Percentiles rank a stretch among this genome's conserved stretches.
Conservation (phyloP, 2,888 invertebrate species). For the Nasonia oneida region DNA sequence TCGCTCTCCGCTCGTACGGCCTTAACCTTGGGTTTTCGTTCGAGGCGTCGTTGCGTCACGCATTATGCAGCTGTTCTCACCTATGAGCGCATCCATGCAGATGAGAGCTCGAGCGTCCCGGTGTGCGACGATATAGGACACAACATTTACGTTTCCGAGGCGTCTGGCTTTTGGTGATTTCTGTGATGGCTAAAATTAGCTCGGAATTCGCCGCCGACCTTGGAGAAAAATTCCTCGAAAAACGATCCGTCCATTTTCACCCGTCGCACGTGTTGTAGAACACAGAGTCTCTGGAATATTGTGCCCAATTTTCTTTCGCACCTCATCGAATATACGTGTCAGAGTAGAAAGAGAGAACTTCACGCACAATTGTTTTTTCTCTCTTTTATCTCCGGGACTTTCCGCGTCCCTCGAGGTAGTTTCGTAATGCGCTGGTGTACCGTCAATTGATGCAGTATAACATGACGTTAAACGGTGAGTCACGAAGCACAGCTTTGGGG, state of each 20-base stretch:
- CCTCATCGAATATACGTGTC: not conserved
- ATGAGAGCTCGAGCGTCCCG: too few species aligned
- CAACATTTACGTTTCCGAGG: not conserved
- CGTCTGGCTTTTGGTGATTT: too few species aligned
- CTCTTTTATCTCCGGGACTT: constrained; percentile 7
- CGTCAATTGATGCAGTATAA: constrained; percentile 22
- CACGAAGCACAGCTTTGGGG: not conserved
- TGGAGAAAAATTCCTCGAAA: not conserved
- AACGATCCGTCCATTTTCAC: not conserved
- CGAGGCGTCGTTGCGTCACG: constrained; percentile 1
- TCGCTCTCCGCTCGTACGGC: not conserved
- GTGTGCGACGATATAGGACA: too few species aligned
- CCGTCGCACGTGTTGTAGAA: not conserved
- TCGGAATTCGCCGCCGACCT: not conserved
- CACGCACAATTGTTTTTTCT: not conserved
- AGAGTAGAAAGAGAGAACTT: not conserved
- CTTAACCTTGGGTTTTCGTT: constrained; percentile 18
- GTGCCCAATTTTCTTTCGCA: too few species aligned
- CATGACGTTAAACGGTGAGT: not conserved
- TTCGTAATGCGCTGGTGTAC: constrained; percentile 19
- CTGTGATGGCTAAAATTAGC: not conserved
- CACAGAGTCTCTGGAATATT: too few species aligned
- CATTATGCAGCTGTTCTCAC: not conserved
- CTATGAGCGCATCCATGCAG: not conserved
- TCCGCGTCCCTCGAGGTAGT: not conserved